Conservation (phyloP, 2,888 invertebrate species). For the Trichopoda pennipes region DNA sequence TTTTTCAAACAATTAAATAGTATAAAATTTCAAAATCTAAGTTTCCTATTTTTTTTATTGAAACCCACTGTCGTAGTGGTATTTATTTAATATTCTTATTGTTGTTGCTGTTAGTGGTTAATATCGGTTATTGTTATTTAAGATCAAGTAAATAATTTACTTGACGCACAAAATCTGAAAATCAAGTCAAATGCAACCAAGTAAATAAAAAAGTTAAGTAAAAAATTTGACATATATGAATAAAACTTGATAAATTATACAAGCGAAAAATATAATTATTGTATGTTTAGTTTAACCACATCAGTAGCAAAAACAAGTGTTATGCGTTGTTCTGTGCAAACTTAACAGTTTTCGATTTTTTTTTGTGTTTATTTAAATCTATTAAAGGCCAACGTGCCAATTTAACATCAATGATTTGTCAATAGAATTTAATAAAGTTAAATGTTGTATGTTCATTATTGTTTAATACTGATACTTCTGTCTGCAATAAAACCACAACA, state of each 20-base stretch:
- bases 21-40: too few relatives aligned
- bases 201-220: background rate
- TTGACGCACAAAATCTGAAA: conserved; percentile 58
- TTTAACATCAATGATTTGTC: conserved; percentile 66
- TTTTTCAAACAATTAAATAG: too few relatives aligned
- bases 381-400: conserved; percentile 57
- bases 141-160: conserved; percentile 63
- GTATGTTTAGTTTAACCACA: conserved; percentile 22
- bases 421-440: conserved; percentile 63
- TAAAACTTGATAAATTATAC: conserved; percentile 24
- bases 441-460: conserved; percentile 50
- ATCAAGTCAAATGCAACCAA: conserved; percentile 35
- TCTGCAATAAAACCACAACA: conserved; percentile 21
- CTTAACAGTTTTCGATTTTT: conserved; percentile 2
- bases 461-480: conserved; percentile 53
- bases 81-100: background rate
- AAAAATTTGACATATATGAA: conserved; percentile 13
- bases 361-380: conserved; percentile 35
- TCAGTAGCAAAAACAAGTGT: conserved; percentile 47
- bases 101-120: background rate
- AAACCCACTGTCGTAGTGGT: background rate
- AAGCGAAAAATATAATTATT: background rate
- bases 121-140: conserved; percentile 56
- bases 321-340: conserved; percentile 29
- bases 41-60: too few relatives aligned